phyloP scores from a whole-genome alignment of 2,797 vertebrate genomes.

The Otolemur crassicaudatus region DNA sequence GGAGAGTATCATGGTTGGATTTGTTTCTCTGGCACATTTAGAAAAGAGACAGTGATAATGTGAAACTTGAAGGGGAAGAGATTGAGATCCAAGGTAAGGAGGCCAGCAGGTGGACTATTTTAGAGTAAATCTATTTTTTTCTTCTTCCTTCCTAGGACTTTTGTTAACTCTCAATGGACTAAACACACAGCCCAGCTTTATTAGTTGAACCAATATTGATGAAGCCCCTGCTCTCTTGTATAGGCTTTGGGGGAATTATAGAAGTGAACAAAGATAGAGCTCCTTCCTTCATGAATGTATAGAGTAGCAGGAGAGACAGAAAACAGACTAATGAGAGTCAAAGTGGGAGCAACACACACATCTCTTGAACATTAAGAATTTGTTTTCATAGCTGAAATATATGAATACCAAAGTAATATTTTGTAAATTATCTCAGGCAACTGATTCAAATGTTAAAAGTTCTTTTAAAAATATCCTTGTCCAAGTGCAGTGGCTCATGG shows the following conservation, averaged over 20 bases:
- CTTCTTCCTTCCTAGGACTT: background rate
- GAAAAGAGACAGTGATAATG: background rate
- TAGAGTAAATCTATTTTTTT: background rate
- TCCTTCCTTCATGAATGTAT: background rate
- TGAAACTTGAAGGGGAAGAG: background rate
- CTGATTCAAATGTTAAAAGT: background rate
- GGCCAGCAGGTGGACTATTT: background rate
- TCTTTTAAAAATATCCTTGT: background rate
- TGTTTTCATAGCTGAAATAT: background rate
- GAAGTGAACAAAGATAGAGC: background rate
- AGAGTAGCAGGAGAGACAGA: background rate
- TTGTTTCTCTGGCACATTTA: conserved; percentile 13
- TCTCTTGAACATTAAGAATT: background rate
- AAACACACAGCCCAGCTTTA: background rate
- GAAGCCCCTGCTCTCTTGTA: background rate
- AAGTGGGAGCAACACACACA: background rate
- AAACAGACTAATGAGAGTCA: background rate
- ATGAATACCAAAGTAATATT: conserved; percentile 25
- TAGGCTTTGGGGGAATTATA: background rate
- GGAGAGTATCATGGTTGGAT: background rate
- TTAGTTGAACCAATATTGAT: background rate
- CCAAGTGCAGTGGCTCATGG: too few species aligned
- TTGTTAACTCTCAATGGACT: background rate
- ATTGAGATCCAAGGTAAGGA: background rate
- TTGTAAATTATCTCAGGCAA: background rate